Conservation (phyloP, 2,888 invertebrate species). For the Beris morrisii region DNA sequence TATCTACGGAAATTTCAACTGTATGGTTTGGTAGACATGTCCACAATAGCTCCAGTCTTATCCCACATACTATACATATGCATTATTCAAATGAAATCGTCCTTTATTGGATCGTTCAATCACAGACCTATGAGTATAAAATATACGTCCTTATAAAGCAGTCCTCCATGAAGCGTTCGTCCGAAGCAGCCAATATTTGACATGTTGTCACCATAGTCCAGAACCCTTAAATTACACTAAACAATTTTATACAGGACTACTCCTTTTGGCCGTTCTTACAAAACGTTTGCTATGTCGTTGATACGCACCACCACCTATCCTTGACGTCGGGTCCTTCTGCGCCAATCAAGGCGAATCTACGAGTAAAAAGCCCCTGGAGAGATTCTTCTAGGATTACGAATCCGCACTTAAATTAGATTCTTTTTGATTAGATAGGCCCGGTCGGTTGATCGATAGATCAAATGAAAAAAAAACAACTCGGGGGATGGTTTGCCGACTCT, state of each 20-base stretch:
- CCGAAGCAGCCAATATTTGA: no score
- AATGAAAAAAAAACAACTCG: slow-evolving; percentile 8
- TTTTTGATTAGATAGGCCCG: slow-evolving; percentile 6
- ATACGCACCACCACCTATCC: no score
- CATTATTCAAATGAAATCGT: slow-evolving; percentile 28
- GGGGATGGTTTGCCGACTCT: not conserved
- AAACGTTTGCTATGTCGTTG: no score
- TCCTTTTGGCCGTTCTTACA: no score
- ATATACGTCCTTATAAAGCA: no score
- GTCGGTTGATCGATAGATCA: slow-evolving; percentile 8
- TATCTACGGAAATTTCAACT: slow-evolving; percentile 19
- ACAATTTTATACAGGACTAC: no score
- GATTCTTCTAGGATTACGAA: slow-evolving; percentile 32
- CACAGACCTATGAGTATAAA: no score
- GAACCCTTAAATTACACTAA: no score
- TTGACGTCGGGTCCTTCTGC: not conserved
- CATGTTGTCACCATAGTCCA: no score
- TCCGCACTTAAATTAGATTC: slow-evolving; percentile 34
- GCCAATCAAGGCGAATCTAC: slow-evolving; percentile 6
- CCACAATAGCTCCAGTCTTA: no score
- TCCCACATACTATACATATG: not conserved
- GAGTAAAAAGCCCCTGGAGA: slow-evolving; percentile 9
- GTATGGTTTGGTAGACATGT: not conserved
- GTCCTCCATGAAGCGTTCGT: no score
- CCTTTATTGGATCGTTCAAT: not conserved